Percentiles rank a stretch among this genome's conserved stretches.
These are phyloP conservation scores for Platycercus adscitus DNA, from an alignment of 2,113 vertebrate genomes.

Conservation along the genomic window DNA sequence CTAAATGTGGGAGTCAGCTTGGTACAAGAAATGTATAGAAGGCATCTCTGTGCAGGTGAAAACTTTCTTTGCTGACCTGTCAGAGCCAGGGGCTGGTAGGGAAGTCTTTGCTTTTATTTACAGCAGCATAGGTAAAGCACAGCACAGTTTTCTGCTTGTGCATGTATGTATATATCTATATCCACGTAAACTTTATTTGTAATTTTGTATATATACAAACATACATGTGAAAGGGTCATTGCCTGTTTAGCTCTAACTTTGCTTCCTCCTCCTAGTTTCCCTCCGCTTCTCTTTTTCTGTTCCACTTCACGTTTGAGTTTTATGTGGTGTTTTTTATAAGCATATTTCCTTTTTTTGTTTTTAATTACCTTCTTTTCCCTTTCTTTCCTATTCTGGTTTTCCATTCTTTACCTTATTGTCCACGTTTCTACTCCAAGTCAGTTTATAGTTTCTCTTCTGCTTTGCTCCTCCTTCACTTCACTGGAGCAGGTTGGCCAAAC, in stretches of 20 bases:
- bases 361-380: not conserved
- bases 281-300: conserved; percentile 3
- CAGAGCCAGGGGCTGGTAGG: not conserved
- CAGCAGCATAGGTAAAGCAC: not conserved
- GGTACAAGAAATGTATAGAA: not conserved
- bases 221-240: not conserved
- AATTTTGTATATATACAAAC: not conserved
- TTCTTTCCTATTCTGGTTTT: not conserved
- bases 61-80: not conserved
- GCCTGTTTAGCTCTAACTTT: not conserved
- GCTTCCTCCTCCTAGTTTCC: not conserved
- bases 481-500: not conserved
- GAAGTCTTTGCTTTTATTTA: not conserved
- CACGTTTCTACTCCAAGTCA: not conserved
- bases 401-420: not conserved
- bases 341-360: conserved; percentile 6
- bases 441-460: not conserved
- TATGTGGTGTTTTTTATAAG: not conserved
- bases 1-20: not conserved
- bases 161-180: not conserved
- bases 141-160: not conserved
- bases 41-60: not conserved
- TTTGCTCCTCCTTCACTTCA: not conserved
- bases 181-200: not conserved
- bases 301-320: conserved; percentile 6